Evolutionary conservation across 2,797 vertebrate species (phyloP), one percentile per base, ranked within the genome.

Genomic region (Anguilla obscura): DNA sequence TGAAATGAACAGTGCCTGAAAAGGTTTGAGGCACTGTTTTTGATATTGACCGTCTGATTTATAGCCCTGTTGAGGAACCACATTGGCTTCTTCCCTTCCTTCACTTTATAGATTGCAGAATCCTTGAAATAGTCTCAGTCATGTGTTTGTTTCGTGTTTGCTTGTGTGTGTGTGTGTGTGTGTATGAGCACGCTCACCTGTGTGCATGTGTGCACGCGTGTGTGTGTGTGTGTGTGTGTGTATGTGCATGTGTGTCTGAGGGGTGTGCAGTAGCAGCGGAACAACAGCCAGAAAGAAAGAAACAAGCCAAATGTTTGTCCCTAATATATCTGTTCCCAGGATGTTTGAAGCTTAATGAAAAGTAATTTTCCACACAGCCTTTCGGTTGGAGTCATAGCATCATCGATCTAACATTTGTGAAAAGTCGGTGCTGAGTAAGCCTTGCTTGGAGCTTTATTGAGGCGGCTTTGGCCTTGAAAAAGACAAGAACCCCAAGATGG

Each of bases 131-230:
- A 86, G 88, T 84, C 87, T 83, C 88, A 87, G 88, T 45, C 91
- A 91, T 91, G 90, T 86, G 88, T 89, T 90, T 91, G 91, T 91
- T 90, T 87, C 89, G 89, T 87, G 86, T 79, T 33, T 79, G 33
- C 14, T 33, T 79, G 5, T 21, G 33, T 79, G 74, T 79, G 36
- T 79, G 74, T 79, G 36, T 79, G 1, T 6, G 16, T 8, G 27
- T 45, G 30, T 18, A 12, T 36, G 69, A n/a, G 69, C 27, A 12
- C 8, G 71, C 1, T 10, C 36, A 10, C 36, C 7, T 16, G 8
- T 27, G n/a, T 69, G 63, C 6, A 10, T 69, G 33, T 79, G 74
- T 79, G 74, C 40, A 16, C 45, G 74, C 12, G 74, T 40, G 74
- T 76, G 33, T 21, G 33, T 18, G 74, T 24, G 33, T 18, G 74